Evolutionary conservation across 2,888 invertebrate species (phyloP).

Genomic region (Ochropleura leucogaster): DNA sequence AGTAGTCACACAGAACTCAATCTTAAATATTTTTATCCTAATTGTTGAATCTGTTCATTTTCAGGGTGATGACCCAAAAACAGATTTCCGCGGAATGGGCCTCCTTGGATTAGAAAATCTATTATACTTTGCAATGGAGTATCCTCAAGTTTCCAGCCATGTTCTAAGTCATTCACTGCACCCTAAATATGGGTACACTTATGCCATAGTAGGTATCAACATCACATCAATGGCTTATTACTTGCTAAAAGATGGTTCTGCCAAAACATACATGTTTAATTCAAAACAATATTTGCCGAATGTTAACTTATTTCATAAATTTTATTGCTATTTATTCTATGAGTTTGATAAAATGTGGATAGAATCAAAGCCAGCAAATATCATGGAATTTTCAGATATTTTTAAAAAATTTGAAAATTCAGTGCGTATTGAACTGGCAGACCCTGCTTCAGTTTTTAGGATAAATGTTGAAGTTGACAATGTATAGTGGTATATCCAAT

Average conservation of each 20-base stretch:
- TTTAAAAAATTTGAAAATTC: conserved; percentile 95
- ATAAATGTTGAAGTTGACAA: conserved; percentile 95
- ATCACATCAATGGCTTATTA: conserved; percentile 97
- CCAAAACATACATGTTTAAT: conserved; percentile 98
- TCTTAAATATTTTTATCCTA: background rate
- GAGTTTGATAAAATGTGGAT: conserved; percentile 99
- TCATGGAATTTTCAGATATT: conserved; percentile 98
- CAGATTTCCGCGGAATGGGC: conserved; percentile 99
- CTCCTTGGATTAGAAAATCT: conserved; percentile 97
- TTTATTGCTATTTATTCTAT: conserved; percentile 98
- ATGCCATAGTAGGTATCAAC: conserved; percentile 98
- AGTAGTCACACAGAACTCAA: background rate
- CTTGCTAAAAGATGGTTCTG: conserved; percentile 94
- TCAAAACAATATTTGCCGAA: conserved; percentile 92
- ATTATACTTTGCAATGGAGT: conserved; percentile 95
- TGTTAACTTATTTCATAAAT: conserved; percentile 96
- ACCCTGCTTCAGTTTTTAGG: conserved; percentile 93
- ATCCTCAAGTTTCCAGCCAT: conserved; percentile 94
- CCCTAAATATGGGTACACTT: conserved; percentile 96
- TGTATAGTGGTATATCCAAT: conserved; percentile 67
- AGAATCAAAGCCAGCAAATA: conserved; percentile 96
- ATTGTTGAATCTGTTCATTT: conserved; percentile 71
- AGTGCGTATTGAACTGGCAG: conserved; percentile 92
- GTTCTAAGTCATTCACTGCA: conserved; percentile 97
- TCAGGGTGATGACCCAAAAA: conserved; percentile 98